Conservation (phyloP, 2,113 vertebrate genomes). For the Antennarius striatus region DNA sequence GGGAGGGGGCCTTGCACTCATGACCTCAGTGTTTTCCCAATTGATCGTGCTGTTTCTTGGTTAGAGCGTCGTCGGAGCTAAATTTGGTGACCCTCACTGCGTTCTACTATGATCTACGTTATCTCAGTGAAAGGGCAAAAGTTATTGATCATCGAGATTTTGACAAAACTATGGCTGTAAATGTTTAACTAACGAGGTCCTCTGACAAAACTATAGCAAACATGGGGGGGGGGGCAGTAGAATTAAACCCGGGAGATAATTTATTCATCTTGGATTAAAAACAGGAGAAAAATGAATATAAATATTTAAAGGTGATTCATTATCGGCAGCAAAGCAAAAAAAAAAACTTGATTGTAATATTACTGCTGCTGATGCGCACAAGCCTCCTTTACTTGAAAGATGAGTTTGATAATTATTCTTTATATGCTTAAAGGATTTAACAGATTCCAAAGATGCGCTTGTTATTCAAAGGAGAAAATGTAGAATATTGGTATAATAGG, state of each 20-base stretch:
- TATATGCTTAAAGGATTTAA: conserved; percentile 14
- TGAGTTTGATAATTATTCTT: conserved; percentile 17
- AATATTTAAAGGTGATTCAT: conserved; percentile 23
- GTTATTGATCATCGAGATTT: conserved; percentile 42
- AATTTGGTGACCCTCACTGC: conserved; percentile 21
- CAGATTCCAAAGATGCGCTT: not conserved
- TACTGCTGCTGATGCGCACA: conserved; percentile 17
- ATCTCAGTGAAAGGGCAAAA: conserved; percentile 9
- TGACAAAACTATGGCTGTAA: conserved; percentile 29
- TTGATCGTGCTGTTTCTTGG: conserved; percentile 49
- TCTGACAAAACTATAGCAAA: conserved; percentile 25
- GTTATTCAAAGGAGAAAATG: conserved; percentile 2
- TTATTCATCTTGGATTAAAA: conserved; percentile 7
- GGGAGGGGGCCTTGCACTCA: conserved; percentile 46
- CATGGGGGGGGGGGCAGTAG: not conserved
- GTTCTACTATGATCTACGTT: not conserved
- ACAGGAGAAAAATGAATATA: conserved; percentile 2
- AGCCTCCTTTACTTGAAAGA: conserved; percentile 17
- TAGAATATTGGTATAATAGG: not conserved
- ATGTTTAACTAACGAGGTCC: conserved; percentile 19
- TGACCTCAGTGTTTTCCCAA: conserved; percentile 67
- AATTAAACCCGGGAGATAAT: not conserved
- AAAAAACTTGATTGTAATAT: not conserved
- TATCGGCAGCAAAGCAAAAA: conserved; percentile 10
- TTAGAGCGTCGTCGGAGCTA: conserved; percentile 39